Conservation (phyloP, 2,888 invertebrate species). For the Syrista parreyssii region DNA sequence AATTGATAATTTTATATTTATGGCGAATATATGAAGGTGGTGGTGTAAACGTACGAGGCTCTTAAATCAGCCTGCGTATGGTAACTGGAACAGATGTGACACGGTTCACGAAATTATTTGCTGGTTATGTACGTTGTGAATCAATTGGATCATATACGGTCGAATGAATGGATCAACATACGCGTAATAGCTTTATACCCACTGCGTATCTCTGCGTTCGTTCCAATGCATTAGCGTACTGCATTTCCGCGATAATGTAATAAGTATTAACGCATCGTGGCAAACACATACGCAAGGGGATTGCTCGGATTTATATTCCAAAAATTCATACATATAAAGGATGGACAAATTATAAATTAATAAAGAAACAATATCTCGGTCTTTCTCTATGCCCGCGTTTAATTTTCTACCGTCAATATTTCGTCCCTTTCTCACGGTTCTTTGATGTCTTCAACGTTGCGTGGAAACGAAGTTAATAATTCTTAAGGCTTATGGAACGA, state of each 20-base stretch:
- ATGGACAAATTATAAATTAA: not conserved
- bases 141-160: conserved; percentile 37
- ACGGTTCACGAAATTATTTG: conserved; percentile 32
- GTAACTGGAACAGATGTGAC: not conserved
- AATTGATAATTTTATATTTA: not conserved
- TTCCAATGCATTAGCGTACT: not conserved
- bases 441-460: too few species aligned
- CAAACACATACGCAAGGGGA: not conserved
- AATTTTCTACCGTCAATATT: too few species aligned
- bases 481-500: too few species aligned
- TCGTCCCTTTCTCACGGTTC: too few species aligned
- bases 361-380: not conserved
- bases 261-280: not conserved
- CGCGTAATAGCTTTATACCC: conserved; percentile 37
- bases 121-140: conserved; percentile 33
- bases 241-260: not conserved
- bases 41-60: not conserved
- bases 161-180: conserved; percentile 31
- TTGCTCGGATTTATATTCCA: not conserved
- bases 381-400: too few species aligned
- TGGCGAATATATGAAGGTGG: not conserved
- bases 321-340: not conserved
- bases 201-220: not conserved
- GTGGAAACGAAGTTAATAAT: too few species aligned
- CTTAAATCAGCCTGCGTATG: not conserved